Base-by-base conservation (phyloP, 2,113 vertebrate species). In the Sterna hirundo region DNA sequence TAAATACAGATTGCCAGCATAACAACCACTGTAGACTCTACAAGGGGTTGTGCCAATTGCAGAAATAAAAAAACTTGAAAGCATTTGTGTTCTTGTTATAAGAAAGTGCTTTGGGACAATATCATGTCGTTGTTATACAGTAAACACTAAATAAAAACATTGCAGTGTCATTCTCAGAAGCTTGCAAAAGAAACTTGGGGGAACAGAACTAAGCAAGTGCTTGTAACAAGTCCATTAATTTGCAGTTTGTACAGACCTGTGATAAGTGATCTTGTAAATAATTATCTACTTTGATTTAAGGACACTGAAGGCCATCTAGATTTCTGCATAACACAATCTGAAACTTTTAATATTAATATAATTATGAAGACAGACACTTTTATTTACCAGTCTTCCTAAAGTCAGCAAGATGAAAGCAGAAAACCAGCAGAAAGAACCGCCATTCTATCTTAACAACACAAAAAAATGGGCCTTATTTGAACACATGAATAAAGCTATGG, bases 11-110 rank as follows among this genome's bases (percentile, higher is more conserved):
- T 58, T 83, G 4, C 17, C 34, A 87, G 17, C 42, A 57, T 42
- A 83, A 40, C 44, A 72, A 57, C 9, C 10, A 9, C 30, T 40
- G 22, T 77, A 27, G 61, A 42, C 34, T 70, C 65, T 80, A 27
- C 2, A 2, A 61, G 19, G 9, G 1, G 0, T 66, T 26, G 2
- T 52, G 40, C 10, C 70, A 68, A n/a, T 3, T 74, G 36, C 16
- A 69, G n/a, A 60, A 85, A 79, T 46, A 38, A 87, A 70, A 89
- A 8, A 34, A 27, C 2, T 57, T 72, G 8, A 64, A 88, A 65
- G 3, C 1, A 29, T 54, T 72, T 79, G 6, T 49, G 13, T 40
- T 25, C 5, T 49, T 80, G 9, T 42, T 79, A 16, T 25, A 83
- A 61, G 26, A 64, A 86, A 84, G 49, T 52, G 3, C 3, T 76